Conservation (phyloP, 2,888 invertebrate genomes). For the Pachymerium ferrugineum region DNA sequence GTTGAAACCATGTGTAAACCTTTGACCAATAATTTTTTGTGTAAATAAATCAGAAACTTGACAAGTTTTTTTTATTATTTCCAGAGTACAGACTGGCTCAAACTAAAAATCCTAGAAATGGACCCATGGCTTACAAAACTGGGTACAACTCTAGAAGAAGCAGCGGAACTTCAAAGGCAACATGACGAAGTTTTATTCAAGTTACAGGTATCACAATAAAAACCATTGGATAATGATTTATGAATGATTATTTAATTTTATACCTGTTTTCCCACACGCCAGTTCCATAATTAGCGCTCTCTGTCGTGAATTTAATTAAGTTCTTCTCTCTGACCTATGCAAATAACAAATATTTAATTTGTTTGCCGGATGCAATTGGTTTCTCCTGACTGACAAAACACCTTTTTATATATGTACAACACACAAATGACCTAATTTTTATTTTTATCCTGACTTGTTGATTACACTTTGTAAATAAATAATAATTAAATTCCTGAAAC, state of each 20-base stretch:
- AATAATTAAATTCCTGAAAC: too few species aligned
- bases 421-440: too few species aligned
- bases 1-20: not conserved
- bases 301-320: not conserved
- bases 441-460: too few species aligned
- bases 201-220: slow-evolving; percentile 60
- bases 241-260: not conserved
- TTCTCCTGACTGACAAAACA: too few species aligned
- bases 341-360: not conserved
- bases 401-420: too few species aligned
- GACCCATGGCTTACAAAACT: slow-evolving; percentile 75
- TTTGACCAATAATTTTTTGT: not conserved
- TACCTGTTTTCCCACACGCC: not conserved
- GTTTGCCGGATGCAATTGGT: not conserved
- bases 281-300: not conserved
- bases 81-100: slow-evolving; percentile 74
- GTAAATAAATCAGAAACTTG: not conserved
- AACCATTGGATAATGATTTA: not conserved
- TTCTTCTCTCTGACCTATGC: not conserved
- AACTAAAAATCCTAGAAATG: slow-evolving; percentile 77
- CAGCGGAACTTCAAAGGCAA: slow-evolving; percentile 64
- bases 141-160: slow-evolving; percentile 69
- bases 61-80: slow-evolving; percentile 42
- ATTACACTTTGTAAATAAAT: too few species aligned
- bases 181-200: slow-evolving; percentile 78